Evolutionary conservation across 2,888 invertebrate species (phyloP).

Genomic region (Drosophila flavopinicola): DNA sequence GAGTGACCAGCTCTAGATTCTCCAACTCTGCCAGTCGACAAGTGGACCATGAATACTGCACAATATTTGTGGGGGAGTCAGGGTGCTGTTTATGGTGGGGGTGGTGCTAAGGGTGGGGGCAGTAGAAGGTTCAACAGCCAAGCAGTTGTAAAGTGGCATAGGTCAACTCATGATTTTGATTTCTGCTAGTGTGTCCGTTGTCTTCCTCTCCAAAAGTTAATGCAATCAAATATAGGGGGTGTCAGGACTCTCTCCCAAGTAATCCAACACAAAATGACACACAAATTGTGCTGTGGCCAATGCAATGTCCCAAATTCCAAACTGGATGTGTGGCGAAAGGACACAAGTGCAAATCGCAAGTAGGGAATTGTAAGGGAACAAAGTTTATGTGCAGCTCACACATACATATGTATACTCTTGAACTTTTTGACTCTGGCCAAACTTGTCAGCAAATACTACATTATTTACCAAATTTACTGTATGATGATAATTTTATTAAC

Average conservation of each 20-base stretch:
- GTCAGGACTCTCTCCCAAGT: constrained; percentile 16
- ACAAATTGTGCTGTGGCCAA: constrained; percentile 51
- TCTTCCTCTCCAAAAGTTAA: constrained; percentile 34
- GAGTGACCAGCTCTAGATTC: constrained; percentile 51
- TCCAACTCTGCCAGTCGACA: constrained; percentile 48
- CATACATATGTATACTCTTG: constrained; percentile 5
- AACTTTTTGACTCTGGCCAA: neutral
- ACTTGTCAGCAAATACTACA: too few species aligned
- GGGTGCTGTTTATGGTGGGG: too few species aligned
- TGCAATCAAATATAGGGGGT: constrained; percentile 57
- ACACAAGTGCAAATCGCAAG: constrained; percentile 42
- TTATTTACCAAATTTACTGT: too few species aligned
- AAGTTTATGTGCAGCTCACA: constrained; percentile 48
- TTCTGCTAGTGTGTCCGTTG: constrained; percentile 56
- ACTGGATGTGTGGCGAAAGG: neutral
- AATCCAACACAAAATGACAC: constrained; percentile 41
- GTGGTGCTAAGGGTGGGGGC: too few species aligned
- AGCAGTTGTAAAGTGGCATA: constrained; percentile 58
- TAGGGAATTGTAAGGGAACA: constrained; percentile 53
- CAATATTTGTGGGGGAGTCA: constrained; percentile 21
- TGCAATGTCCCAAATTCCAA: constrained; percentile 37
- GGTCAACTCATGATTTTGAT: constrained; percentile 72
- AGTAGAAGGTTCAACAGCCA: constrained; percentile 17
- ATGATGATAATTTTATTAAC: too few species aligned
- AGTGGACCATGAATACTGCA: constrained; percentile 44